phyloP scores from a whole-genome alignment of 2,113 vertebrate genomes.

The Phyllopteryx taeniolatus region DNA sequence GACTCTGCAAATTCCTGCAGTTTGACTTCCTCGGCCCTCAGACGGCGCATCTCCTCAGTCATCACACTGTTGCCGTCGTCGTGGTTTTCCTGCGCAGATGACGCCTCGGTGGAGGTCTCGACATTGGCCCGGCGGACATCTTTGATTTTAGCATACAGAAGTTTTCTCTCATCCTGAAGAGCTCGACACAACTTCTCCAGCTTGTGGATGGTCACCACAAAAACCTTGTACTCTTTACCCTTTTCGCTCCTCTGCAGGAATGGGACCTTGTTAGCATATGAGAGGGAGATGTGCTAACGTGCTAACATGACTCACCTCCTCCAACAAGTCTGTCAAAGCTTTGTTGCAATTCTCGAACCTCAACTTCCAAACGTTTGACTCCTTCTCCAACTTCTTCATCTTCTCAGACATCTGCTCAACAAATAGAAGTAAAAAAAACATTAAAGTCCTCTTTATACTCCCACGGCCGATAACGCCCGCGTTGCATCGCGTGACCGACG shows the following conservation, averaged over 20 bases:
- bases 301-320: constrained; percentile 76
- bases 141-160: constrained; percentile 88
- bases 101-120: constrained; percentile 3
- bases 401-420: constrained; percentile 87
- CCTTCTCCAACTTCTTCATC: constrained; percentile 94
- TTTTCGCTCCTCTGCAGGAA: constrained; percentile 64
- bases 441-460: too few relatives aligned
- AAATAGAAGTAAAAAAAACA: constrained; percentile 3
- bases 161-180: constrained; percentile 88
- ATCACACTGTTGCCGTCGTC: constrained; percentile 27
- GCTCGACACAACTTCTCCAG: constrained; percentile 89
- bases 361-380: constrained; percentile 88
- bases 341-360: constrained; percentile 96
- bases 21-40: constrained; percentile 64
- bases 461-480: too few relatives aligned
- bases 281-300: background rate
- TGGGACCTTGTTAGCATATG: background rate
- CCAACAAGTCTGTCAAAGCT: constrained; percentile 90
- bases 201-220: constrained; percentile 87
- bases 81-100: background rate
- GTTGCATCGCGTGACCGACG: too few relatives aligned
- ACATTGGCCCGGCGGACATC: constrained; percentile 68
- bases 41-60: constrained; percentile 61
- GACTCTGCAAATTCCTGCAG: constrained; percentile 77
- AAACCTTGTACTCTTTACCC: constrained; percentile 86